A percentile compares a stretch with the other conserved stretches of the same genome.
Conservation (phyloP, 1,140 invertebrate genomes). For the Drosophila auraria region DNA sequence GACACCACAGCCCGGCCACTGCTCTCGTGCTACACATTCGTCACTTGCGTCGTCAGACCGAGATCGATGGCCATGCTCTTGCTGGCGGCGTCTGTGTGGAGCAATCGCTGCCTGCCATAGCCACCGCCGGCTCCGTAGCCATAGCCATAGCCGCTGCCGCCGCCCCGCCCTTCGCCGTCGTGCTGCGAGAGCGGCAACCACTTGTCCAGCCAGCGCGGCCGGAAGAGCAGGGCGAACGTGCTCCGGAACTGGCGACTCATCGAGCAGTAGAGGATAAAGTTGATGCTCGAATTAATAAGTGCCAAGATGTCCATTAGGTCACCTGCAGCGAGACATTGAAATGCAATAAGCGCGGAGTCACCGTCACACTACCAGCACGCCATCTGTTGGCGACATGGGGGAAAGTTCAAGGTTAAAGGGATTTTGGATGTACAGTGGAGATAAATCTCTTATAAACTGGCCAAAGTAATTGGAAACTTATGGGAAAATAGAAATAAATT, state of each 20-base stretch:
- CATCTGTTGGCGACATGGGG: not conserved
- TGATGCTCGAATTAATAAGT: slow-evolving; percentile 97
- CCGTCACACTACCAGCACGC: not conserved
- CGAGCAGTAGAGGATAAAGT: slow-evolving; percentile 98
- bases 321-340: slow-evolving; percentile 86
- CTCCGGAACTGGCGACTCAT: slow-evolving; percentile 98
- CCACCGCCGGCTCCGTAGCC: slow-evolving; percentile 40
- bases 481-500: no score
- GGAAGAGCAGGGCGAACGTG: slow-evolving; percentile 92
- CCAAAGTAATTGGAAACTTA: no score
- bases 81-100: slow-evolving; percentile 76
- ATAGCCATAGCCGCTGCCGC: slow-evolving; percentile 22
- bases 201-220: slow-evolving; percentile 86
- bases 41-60: slow-evolving; percentile 82
- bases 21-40: slow-evolving; percentile 84
- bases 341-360: slow-evolving; percentile 26
- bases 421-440: not conserved
- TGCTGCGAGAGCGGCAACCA: slow-evolving; percentile 87
- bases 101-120: slow-evolving; percentile 61
- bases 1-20: slow-evolving; percentile 45
- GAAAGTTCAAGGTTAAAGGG: slow-evolving; percentile 2
- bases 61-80: slow-evolving; percentile 81
- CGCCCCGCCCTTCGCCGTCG: slow-evolving; percentile 65
- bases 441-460: no score
- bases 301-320: slow-evolving; percentile 97